Evolutionary conservation across 2,113 vertebrate species (phyloP).

Genomic region (Crotalus viridis): DNA sequence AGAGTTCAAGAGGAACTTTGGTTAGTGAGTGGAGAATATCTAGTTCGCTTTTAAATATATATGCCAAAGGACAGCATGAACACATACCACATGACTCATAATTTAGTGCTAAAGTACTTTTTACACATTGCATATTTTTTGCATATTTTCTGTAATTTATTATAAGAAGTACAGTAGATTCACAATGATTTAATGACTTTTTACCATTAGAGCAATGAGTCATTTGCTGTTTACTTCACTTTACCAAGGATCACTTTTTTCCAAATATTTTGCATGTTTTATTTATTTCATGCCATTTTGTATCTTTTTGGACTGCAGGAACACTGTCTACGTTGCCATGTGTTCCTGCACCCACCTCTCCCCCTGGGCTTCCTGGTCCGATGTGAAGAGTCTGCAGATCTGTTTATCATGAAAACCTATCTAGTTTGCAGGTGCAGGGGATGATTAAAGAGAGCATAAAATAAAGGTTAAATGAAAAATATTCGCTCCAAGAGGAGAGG

Average conservation of each 20-base stretch:
- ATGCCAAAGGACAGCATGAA: neutral
- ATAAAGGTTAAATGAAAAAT: slow-evolving; percentile 31
- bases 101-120: neutral
- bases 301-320: neutral
- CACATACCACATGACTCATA: neutral
- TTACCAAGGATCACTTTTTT: neutral
- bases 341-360: neutral
- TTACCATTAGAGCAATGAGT: neutral
- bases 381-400: neutral
- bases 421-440: slow-evolving; percentile 22
- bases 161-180: neutral
- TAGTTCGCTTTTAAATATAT: neutral
- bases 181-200: neutral
- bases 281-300: neutral
- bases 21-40: neutral
- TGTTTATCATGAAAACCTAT: rapidly evolving
- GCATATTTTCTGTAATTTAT: neutral
- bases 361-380: neutral
- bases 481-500: rapidly evolving
- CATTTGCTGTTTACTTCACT: neutral
- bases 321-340: slow-evolving; percentile 2
- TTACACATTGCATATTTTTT: neutral
- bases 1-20: neutral
- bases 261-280: neutral
- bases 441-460: slow-evolving; percentile 31